Evolutionary conservation across 2,888 invertebrate genomes (phyloP).

Genomic region (Panorpa germanica): DNA sequence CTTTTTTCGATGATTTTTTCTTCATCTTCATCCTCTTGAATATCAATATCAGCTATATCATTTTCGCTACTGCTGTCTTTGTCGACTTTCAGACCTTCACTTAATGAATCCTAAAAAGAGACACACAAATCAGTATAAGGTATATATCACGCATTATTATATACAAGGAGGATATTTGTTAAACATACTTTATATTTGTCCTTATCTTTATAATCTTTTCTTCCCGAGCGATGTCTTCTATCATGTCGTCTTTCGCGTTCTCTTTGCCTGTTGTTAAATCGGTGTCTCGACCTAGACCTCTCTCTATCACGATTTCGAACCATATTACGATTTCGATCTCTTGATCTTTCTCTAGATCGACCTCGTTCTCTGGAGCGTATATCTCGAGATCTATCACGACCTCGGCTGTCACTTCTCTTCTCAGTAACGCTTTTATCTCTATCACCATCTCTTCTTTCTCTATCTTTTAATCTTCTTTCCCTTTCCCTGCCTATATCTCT

Average conservation of each 20-base stretch:
- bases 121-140: slow-evolving; percentile 6
- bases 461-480: slow-evolving; percentile 21
- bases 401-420: slow-evolving; percentile 18
- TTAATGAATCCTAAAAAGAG: slow-evolving; percentile 39
- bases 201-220: slow-evolving; percentile 21
- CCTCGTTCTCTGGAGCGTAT: slow-evolving; percentile 16
- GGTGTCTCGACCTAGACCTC: no score
- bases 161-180: slow-evolving; percentile 18
- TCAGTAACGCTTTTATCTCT: no score
- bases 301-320: slow-evolving; percentile 22
- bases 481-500: slow-evolving; percentile 26
- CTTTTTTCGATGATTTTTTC: slow-evolving; percentile 81
- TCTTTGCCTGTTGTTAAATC: slow-evolving; percentile 22
- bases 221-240: slow-evolving; percentile 19
- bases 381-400: slow-evolving; percentile 19
- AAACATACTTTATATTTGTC: slow-evolving; percentile 32
- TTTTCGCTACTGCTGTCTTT: slow-evolving; percentile 52
- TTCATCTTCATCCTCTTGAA: slow-evolving; percentile 77
- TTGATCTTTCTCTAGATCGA: slow-evolving; percentile 18
- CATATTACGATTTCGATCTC: slow-evolving; percentile 20
- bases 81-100: slow-evolving; percentile 55
- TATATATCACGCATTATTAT: slow-evolving; percentile 7
- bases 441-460: slow-evolving; percentile 14
- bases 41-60: slow-evolving; percentile 46
- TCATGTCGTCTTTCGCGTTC: slow-evolving; percentile 20